phyloP scores from a whole-genome alignment of 2,888 invertebrate genomes.

The Parapristionchus giblindavisi region DNA sequence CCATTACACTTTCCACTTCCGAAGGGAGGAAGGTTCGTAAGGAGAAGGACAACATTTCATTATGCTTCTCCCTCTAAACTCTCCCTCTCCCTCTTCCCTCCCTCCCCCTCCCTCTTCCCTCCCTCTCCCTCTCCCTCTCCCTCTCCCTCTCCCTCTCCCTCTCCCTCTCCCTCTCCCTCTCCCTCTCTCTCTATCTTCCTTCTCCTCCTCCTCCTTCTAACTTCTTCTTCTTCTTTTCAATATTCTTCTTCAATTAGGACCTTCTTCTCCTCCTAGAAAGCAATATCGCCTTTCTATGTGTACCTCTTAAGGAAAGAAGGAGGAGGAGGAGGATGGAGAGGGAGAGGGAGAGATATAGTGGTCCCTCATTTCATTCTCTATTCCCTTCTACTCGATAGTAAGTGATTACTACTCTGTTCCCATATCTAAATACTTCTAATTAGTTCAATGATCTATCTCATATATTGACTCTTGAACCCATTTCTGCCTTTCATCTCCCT shows the following conservation, averaged over 20 bases:
- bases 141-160: too few species aligned
- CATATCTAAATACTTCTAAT: too few species aligned
- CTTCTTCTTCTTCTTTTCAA: neutral
- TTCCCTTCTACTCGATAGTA: neutral
- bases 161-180: neutral
- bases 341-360: neutral
- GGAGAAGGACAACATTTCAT: constrained; percentile 31
- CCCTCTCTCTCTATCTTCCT: neutral
- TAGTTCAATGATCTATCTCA: too few species aligned
- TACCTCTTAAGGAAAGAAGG: constrained; percentile 1
- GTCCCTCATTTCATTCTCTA: constrained; percentile 5
- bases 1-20: neutral
- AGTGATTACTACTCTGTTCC: too few species aligned
- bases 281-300: constrained; percentile 19
- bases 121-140: neutral
- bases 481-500: neutral
- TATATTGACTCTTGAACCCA: too few species aligned
- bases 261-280: constrained; percentile 20
- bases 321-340: neutral
- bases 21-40: too few species aligned
- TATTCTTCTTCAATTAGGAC: constrained; percentile 1
- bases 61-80: constrained; percentile 11
- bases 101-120: constrained; percentile 11
- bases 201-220: neutral
- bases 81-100: neutral